A percentile compares a stretch with the other conserved stretches of the same genome.
Evolutionary conservation across 2,888 invertebrate species (phyloP).

Genomic region (Stegana nigrithorax): DNA sequence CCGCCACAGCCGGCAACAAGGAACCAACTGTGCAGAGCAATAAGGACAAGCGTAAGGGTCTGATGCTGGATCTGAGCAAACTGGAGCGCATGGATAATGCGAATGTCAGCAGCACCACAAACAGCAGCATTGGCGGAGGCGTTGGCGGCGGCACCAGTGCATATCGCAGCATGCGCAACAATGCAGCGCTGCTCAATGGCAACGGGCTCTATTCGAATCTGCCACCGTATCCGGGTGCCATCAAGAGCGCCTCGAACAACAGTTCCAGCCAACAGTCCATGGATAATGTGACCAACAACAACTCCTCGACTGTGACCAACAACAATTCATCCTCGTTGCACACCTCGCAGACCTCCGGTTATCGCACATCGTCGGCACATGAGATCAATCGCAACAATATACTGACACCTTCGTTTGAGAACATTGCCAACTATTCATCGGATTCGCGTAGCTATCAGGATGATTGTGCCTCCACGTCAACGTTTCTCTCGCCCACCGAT

Average conservation of each 20-base stretch:
- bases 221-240: constrained; percentile 54
- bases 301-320: constrained; percentile 51
- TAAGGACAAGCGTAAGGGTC: constrained; percentile 69
- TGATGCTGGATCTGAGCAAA: constrained; percentile 75
- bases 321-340: constrained; percentile 45
- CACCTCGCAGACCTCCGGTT: constrained; percentile 59
- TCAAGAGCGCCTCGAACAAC: constrained; percentile 51
- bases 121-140: constrained; percentile 17
- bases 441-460: constrained; percentile 67
- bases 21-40: constrained; percentile 35
- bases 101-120: neutral
- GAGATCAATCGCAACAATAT: constrained; percentile 66
- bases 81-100: constrained; percentile 57
- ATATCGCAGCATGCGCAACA: constrained; percentile 43
- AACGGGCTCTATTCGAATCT: constrained; percentile 63
- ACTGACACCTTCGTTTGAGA: constrained; percentile 64
- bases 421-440: constrained; percentile 66
- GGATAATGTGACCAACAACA: constrained; percentile 54
- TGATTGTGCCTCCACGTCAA: constrained; percentile 68
- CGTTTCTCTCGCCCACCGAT: constrained; percentile 73
- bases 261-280: constrained; percentile 51
- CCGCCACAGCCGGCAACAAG: neutral
- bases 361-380: constrained; percentile 60
- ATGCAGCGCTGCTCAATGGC: constrained; percentile 47
- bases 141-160: constrained; percentile 28